Evolutionary conservation across 2,113 vertebrate genomes (phyloP).

Genomic region (Myocastor coypus): DNA sequence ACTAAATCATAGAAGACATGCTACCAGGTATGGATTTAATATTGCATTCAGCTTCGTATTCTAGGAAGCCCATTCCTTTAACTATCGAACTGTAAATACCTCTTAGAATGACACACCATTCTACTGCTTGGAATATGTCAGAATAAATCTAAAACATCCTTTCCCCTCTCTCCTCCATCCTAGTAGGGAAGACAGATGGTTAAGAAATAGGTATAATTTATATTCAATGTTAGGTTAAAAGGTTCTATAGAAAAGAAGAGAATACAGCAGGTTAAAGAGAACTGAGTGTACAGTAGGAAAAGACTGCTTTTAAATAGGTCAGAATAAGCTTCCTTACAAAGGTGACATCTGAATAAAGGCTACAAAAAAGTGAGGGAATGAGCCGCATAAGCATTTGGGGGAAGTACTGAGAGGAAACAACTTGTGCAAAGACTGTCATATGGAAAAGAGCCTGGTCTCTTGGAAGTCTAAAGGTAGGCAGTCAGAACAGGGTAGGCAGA

Average conservation of each 20-base stretch:
- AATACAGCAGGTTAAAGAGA: slow-evolving; percentile 21
- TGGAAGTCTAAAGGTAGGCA: background rate
- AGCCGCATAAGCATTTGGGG: background rate
- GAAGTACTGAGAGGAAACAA: background rate
- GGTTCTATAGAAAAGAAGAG: slow-evolving; percentile 11
- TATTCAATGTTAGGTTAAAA: background rate
- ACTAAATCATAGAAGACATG: background rate
- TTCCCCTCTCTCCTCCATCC: background rate
- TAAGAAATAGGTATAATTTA: slow-evolving; percentile 27
- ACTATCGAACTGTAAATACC: background rate
- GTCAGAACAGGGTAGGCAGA: background rate
- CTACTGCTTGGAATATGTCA: slow-evolving; percentile 19
- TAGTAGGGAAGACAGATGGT: background rate
- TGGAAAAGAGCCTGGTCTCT: background rate
- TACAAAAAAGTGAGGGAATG: background rate
- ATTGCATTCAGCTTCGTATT: background rate
- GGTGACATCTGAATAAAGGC: background rate
- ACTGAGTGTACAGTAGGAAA: background rate
- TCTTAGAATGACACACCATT: slow-evolving; percentile 3
- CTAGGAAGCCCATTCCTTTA: background rate
- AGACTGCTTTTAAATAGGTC: slow-evolving; percentile 22
- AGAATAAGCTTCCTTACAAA: background rate
- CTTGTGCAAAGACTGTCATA: background rate
- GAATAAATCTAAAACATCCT: slow-evolving; percentile 33
- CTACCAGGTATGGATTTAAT: background rate